Base-by-base conservation (phyloP, 2,797 vertebrate genomes). In the Toxotes lorentzi region DNA sequence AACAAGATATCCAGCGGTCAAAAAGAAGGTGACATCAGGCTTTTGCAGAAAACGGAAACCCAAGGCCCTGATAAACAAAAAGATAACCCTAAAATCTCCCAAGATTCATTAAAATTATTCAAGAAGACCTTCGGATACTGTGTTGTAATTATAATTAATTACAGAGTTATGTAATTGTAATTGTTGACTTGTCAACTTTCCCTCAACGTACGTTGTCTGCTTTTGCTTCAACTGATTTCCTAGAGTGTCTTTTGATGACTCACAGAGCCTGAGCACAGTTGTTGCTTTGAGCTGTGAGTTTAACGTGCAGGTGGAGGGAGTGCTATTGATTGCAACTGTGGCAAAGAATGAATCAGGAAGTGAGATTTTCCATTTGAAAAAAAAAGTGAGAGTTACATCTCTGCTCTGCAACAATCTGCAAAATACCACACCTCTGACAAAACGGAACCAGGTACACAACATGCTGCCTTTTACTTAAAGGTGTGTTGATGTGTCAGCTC, bases 321-420 rank as follows among this genome's bases (percentile, higher is more conserved):
- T 34, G 30, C 50, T 47, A 61, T 32, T 62, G 19, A 57, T 45
- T 30, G 43, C 24, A 48, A 64, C 0, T 30, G 59, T 41, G 32
- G 57, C 8, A 21, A 57, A 69, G 40, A 5, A 27, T 14, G 72
- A 77, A 73, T 5, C 43, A 74, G 63, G 66, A 79, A 85, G 78
- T 73, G 69, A 79, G 34, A 77, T 47, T 85, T 84, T 76, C 50
- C 56, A 75, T 60, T 57, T 43, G n/a, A 74, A 30, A 57, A 27
- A 57, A 27, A 76, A 67, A 30, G 27, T 23, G 51, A 78, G 76
- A 78, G 30, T 64, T 53, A 8, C 12, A 19, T 54, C 24, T 47
- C 19, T 48, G 62, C 30, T 53, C 48, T 45, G 68, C 1, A 17
- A 38, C 5, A 61, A 63, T 58, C 7, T 61, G 17, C 69, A 62